Base-by-base conservation (phyloP, 2,797 vertebrate genomes). In the Enoplosus armatus region DNA sequence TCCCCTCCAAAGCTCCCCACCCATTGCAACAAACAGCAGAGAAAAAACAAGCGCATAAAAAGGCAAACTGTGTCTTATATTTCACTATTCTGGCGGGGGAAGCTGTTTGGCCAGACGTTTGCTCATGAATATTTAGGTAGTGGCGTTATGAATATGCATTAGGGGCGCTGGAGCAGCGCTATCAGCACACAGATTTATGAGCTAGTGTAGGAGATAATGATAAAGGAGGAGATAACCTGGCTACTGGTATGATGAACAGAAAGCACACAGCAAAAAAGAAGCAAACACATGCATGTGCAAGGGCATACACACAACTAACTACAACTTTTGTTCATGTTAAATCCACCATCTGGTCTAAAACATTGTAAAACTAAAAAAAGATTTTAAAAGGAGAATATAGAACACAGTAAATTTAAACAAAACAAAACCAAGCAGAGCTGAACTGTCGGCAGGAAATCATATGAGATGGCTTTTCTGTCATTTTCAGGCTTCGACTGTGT, bases 131-230 rank as follows among this genome's bases (percentile, higher is more conserved):
- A 95, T 92, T 92, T 92, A 95, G 84, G 39, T 20, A 0, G 66
- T 16, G 27, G 56, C 12, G 33, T 85, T 91, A 95, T 95, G 93
- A 95, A 95, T 95, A 95, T 95, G 91, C 93, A 95, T 95, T 63
- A 89, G 79, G 79, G 39, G 80, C 48, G 79, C 82, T 26, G 69
- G 76, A 86, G 84, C 81, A 59, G 82, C 64, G 75, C 89, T 86
- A 90, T 90, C 87, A 88, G 80, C 80, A 65, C 83, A 75, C 85
- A 91, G 93, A 94, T 95, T 94, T 95, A 95, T 92, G 90, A 93
- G 91, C 88, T 65, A 56, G 88, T 65, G 58, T 79, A 65, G 80
- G 84, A 90, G 85, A 87, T 94, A 91, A 93, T 94, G 88, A 94
- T 91, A 89, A 94, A 90, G 86, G 79, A 89, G 83, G 85, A 82